phyloP scores from a whole-genome alignment of 2,797 vertebrate genomes.

The Hippocampus kuda region DNA sequence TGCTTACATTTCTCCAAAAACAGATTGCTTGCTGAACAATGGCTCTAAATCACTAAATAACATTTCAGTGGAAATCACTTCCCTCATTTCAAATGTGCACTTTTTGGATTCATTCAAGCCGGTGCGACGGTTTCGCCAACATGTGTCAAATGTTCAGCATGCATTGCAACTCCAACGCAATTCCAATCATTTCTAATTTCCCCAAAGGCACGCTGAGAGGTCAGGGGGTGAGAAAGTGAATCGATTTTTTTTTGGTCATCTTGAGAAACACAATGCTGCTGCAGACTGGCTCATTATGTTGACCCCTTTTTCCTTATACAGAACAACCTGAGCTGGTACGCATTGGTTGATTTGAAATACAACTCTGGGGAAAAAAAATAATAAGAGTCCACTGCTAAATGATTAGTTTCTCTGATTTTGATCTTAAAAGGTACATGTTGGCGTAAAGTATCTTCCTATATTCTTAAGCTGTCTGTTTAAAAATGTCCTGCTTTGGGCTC shows the following conservation, averaged over 20 bases:
- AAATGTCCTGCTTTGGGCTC: too few species aligned
- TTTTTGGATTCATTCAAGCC: not conserved
- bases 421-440: not conserved
- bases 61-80: not conserved
- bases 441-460: too few species aligned
- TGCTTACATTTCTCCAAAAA: not conserved
- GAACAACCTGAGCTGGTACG: not conserved
- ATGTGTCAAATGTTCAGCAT: constrained; percentile 12
- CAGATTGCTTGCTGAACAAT: too few species aligned
- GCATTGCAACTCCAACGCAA: not conserved
- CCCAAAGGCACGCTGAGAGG: constrained; percentile 27
- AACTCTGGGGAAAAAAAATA: not conserved
- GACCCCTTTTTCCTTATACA: not conserved
- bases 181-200: constrained; percentile 25
- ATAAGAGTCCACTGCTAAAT: not conserved
- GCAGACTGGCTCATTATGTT: constrained; percentile 17
- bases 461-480: too few species aligned
- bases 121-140: constrained; percentile 3
- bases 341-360: not conserved
- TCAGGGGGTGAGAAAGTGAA: constrained; percentile 34
- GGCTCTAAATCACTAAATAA: too few species aligned
- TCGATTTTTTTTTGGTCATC: constrained; percentile 25
- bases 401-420: not conserved
- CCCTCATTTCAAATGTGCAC: not conserved
- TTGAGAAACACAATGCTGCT: constrained; percentile 1